These are phyloP conservation scores for Globia sparganii DNA, from an alignment of 2,888 invertebrate genomes.

Conservation along the genomic window DNA sequence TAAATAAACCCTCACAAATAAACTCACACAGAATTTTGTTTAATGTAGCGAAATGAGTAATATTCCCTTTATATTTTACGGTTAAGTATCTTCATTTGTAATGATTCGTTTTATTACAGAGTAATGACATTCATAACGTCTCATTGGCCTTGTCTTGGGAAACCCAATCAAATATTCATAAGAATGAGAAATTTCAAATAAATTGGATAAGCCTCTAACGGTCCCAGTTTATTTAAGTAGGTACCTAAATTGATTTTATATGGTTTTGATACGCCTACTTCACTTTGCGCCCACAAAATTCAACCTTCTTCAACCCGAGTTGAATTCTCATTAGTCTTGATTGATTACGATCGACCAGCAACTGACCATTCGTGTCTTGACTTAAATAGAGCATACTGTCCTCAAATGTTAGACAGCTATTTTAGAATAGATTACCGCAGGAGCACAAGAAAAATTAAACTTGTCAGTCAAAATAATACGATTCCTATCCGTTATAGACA, in stretches of 20 bases:
- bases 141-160: slow-evolving; percentile 41
- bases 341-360: slow-evolving; percentile 16
- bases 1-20: slow-evolving; percentile 37
- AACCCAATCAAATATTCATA: slow-evolving; percentile 58
- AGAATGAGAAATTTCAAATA: slow-evolving; percentile 45
- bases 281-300: slow-evolving; percentile 1
- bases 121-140: slow-evolving; percentile 44
- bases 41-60: slow-evolving; percentile 10
- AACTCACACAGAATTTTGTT: slow-evolving; percentile 14
- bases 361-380: slow-evolving; percentile 12
- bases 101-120: slow-evolving; percentile 36
- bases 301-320: slow-evolving; percentile 8
- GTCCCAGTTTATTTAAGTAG: slow-evolving; percentile 30
- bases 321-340: slow-evolving; percentile 33
- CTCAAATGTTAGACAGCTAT: slow-evolving; percentile 18
- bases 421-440: slow-evolving; percentile 21
- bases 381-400: slow-evolving; percentile 8
- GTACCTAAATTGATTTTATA: slow-evolving; percentile 53
- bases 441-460: slow-evolving; percentile 43
- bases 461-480: slow-evolving; percentile 32
- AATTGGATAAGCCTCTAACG: slow-evolving; percentile 36
- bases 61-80: slow-evolving; percentile 18
- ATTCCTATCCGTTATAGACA: slow-evolving; percentile 8
- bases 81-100: slow-evolving; percentile 28
- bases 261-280: slow-evolving; percentile 30